A percentile compares a stretch with the other conserved stretches of the same genome.
Conservation (phyloP, 2,113 vertebrate species). For the Vidua chalybeata region DNA sequence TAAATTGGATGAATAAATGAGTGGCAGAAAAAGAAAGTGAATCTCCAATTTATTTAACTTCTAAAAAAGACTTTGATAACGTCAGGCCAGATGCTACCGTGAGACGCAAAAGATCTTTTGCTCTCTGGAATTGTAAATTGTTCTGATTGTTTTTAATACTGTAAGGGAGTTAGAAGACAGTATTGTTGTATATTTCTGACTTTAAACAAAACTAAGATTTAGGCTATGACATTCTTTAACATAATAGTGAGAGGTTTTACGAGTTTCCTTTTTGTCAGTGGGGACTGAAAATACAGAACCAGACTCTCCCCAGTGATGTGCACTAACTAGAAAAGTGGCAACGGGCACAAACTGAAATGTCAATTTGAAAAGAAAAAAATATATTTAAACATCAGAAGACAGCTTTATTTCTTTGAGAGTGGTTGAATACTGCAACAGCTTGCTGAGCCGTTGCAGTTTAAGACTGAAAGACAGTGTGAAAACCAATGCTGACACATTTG, state of each 20-base stretch:
- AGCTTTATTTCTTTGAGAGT: not conserved
- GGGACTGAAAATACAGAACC: not conserved
- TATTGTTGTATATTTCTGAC: not conserved
- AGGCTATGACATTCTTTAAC: not conserved
- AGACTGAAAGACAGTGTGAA: not conserved
- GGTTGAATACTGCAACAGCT: not conserved
- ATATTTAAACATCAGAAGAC: not conserved
- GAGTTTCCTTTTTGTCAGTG: not conserved
- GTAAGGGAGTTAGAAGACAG: not conserved
- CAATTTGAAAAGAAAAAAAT: not conserved
- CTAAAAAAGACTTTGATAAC: not conserved
- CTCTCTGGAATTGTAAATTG: not conserved
- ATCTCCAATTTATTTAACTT: constrained; percentile 20
- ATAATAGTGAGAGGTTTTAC: not conserved
- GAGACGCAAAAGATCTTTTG: not conserved
- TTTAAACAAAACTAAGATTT: not conserved
- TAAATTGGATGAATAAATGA: not conserved
- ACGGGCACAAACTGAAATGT: accelerated
- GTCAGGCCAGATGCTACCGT: not conserved
- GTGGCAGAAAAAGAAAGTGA: not conserved
- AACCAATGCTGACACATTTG: not conserved
- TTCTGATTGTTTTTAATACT: not conserved
- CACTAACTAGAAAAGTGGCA: not conserved
- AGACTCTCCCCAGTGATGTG: not conserved
- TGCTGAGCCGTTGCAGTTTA: not conserved